A percentile compares a stretch with the other conserved stretches of the same genome.
Conservation (phyloP, 2,113 vertebrate species). For the Pangasianodon gigas region DNA sequence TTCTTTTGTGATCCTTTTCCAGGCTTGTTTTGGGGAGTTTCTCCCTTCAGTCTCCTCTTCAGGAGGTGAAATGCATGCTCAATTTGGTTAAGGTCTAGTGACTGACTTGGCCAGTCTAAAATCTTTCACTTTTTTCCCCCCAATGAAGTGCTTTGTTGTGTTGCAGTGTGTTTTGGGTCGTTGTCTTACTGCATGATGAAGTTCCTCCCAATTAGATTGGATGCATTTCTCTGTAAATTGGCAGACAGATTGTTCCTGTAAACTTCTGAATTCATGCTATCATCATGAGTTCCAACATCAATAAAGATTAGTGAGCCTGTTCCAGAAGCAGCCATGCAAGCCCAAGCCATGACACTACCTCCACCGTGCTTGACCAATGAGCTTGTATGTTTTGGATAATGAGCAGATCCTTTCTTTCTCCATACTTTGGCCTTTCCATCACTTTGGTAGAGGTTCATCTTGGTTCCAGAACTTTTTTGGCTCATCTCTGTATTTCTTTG, state of each 20-base stretch:
- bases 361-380: no score
- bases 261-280: neutral
- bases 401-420: no score
- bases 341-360: no score
- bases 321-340: no score
- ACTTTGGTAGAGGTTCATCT: no score
- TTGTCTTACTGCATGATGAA: neutral
- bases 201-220: neutral
- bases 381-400: no score
- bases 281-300: no score
- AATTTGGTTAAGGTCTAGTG: neutral
- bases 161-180: neutral
- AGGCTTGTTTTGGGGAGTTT: neutral
- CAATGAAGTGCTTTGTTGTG: neutral
- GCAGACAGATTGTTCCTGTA: neutral
- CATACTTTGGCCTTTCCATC: no score
- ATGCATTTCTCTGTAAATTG: neutral
- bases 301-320: no score
- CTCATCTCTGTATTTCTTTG: no score
- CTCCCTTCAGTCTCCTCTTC: neutral
- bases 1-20: no score
- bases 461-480: no score
- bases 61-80: neutral
- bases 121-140: neutral
- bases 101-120: neutral